Conservation (phyloP, 2,113 vertebrate species). For the Neopipo cinnamomea region DNA sequence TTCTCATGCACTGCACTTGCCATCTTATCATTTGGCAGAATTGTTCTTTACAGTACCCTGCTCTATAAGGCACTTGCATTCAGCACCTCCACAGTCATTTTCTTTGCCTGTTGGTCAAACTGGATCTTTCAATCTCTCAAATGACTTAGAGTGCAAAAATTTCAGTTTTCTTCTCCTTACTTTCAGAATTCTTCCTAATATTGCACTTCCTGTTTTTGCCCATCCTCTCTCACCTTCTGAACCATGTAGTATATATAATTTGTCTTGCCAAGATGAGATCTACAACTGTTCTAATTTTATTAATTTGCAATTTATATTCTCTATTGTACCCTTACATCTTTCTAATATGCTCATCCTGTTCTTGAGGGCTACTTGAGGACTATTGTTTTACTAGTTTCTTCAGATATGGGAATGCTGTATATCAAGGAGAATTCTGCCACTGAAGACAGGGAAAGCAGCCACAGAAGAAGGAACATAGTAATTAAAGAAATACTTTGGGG, state of each 20-base stretch:
- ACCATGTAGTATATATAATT: not conserved
- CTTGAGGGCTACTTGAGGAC: not conserved
- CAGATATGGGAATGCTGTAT: not conserved
- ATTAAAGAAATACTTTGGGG: not conserved
- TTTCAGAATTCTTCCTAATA: not conserved
- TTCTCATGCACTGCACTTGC: not conserved
- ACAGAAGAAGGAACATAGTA: not conserved
- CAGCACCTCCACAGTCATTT: not conserved
- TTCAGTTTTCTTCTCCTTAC: not conserved
- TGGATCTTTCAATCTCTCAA: not conserved
- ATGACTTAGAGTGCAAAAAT: not conserved
- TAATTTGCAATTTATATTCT: not conserved
- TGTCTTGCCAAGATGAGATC: not conserved
- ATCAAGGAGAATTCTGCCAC: not conserved
- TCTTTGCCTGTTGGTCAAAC: not conserved
- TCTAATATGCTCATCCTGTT: not conserved
- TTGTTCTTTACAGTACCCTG: not conserved
- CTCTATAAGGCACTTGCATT: not conserved
- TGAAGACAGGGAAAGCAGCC: not conserved
- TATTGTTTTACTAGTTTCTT: not conserved
- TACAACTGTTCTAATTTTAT: not conserved
- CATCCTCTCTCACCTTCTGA: not conserved
- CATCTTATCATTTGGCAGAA: fast-evolving
- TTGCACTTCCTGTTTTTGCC: fast-evolving
- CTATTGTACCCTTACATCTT: not conserved